Evolutionary conservation across 2,113 vertebrate genomes (phyloP), one percentile per base, ranked within the genome.

Genomic region (Trinectes maculatus): DNA sequence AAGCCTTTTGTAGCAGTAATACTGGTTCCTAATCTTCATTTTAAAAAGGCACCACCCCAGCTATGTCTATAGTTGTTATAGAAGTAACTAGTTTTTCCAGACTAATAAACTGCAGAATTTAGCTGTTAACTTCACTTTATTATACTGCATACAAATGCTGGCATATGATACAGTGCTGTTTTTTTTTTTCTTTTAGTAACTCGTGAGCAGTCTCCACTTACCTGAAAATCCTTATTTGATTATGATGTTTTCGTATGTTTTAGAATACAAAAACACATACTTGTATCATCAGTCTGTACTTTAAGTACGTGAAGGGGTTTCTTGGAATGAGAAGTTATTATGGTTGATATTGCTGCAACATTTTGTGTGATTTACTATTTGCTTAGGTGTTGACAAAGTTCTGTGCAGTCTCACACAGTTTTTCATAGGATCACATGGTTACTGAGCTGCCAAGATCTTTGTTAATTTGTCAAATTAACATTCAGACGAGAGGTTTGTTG

Each of bases 11-110:
- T 70, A 10, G 51, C 22, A 22, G 73, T 80, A 54, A 40, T 48
- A 73, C 59, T 57, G 8, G 47, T 77, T 71, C 8, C 7, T 42
- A n/a, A 48, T 66, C 4, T 5, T 33, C 19, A 33, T 51, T 18
- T 56, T 16, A 56, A 39, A 37, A 29, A 31, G 47, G 12, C 24
- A 0, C 54, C 19, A 28, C 6, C 52, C 18, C 26, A 29, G 31
- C 12, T 29, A 19, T 66, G 18, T 44, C 25, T 2, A n/a, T n/a
- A n/a, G n/a, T n/a, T n/a, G n/a, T n/a, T 21, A 21, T 43, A 43
- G 40, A 37, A 51, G 43, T 49, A 63, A 24, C 31, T n/a, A 33
- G 46, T 31, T 59, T 54, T 59, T 65, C 34, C 67, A 66, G 37
- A 67, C 51, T 4, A 72, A 2, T 65, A n/a, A 55, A 40, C 28